These are phyloP conservation scores for Platycheirus rosarum DNA, from an alignment of 2,888 invertebrate species.

Conservation along the genomic window DNA sequence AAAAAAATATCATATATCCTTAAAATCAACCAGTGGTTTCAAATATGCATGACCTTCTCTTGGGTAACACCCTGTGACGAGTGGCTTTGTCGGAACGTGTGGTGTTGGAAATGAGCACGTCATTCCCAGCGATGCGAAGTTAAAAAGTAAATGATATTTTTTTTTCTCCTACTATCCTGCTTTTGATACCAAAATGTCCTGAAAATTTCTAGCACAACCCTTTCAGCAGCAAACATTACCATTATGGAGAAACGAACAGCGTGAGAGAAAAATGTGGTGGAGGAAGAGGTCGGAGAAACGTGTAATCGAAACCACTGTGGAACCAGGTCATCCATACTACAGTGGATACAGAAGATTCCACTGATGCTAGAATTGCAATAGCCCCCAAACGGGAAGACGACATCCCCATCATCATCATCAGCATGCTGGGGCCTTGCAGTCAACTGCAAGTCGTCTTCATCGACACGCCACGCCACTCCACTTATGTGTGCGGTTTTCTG, in stretches of 20 bases:
- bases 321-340: slow-evolving; percentile 67
- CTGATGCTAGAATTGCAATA: slow-evolving; percentile 30
- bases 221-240: slow-evolving; percentile 15
- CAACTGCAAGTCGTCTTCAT: slow-evolving; percentile 36
- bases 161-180: slow-evolving; percentile 21
- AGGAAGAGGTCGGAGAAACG: neutral
- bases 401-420: slow-evolving; percentile 12
- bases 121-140: slow-evolving; percentile 19
- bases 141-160: slow-evolving; percentile 42
- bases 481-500: slow-evolving; percentile 65
- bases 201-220: slow-evolving; percentile 39
- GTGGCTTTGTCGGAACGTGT: slow-evolving; percentile 9
- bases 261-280: neutral
- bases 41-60: neutral
- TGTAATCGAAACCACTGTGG: slow-evolving; percentile 50
- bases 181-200: slow-evolving; percentile 27
- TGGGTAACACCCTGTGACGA: neutral
- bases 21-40: too few species aligned
- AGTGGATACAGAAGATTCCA: slow-evolving; percentile 41
- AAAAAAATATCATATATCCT: too few species aligned
- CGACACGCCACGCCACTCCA: slow-evolving; percentile 56
- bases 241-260: neutral
- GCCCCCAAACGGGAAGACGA: slow-evolving; percentile 18
- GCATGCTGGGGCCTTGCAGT: slow-evolving; percentile 9
- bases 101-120: slow-evolving; percentile 44